Conservation (phyloP, 1,140 invertebrate species). For the Teleogryllus occipitalis region DNA sequence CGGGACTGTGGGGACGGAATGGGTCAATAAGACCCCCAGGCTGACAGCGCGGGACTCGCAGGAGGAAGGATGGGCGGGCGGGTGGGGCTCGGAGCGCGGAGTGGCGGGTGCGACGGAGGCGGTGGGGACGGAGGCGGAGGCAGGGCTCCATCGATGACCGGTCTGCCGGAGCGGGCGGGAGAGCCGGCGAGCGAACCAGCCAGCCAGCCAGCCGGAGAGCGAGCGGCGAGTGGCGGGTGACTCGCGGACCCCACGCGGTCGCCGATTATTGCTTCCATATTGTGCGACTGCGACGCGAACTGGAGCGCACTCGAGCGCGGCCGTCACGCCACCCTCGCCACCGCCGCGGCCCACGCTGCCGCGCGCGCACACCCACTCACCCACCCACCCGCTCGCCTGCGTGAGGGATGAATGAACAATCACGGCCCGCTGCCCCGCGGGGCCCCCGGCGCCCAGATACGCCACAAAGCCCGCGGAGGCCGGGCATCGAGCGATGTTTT, state of each 20-base stretch:
- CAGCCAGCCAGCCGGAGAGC: background rate
- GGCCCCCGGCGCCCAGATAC: no score
- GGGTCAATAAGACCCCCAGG: background rate
- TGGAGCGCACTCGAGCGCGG: background rate
- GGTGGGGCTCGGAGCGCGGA: no score
- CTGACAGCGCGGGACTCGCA: background rate
- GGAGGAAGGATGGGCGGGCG: no score
- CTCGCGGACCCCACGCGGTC: background rate
- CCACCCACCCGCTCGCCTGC: background rate
- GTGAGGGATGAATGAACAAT: background rate
- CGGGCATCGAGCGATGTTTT: no score
- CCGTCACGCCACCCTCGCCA: background rate
- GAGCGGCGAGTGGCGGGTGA: background rate
- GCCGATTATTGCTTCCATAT: background rate
- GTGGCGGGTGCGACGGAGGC: no score
- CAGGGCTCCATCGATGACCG: no score
- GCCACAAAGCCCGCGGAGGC: no score
- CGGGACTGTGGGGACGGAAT: background rate
- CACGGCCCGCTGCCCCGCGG: background rate
- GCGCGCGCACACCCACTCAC: no score
- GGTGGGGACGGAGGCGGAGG: no score
- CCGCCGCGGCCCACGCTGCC: no score
- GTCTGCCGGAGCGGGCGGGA: no score
- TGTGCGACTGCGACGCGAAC: background rate
- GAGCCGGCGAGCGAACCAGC: background rate